Base-by-base conservation (phyloP, 2,888 invertebrate genomes). In the Allygus modestus region DNA sequence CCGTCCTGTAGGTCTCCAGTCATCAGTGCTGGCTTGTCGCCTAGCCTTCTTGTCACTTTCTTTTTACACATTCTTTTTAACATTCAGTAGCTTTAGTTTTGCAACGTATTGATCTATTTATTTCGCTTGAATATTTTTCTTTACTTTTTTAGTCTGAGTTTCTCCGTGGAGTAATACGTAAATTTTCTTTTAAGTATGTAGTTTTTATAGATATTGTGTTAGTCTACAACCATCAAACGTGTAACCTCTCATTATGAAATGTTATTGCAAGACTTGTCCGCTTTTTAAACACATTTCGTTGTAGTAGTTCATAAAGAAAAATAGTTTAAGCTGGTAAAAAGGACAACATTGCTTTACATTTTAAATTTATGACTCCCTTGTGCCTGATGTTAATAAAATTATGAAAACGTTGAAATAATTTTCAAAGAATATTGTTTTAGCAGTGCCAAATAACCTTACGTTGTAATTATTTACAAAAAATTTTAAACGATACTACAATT, bases 101-200 rank as follows among this genome's bases (percentile, higher is more conserved):
- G 65, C 65, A 31, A 65, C 31, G 65, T 65, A 31, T 28, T 65
- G 28, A 65, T 65, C 65, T 65, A 65, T 65, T 65, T 65, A 65
- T 65, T 65, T 65, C 31, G 65, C 65, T 65, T 65, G 15, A 65
- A 12, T 23, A 65, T 28, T 65, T 65, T 31, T 31, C 65, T 31
- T 65, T 65, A 65, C 11, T 54, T 54, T 15, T n/a, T 23, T 54
- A 54, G 11, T 23, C 23, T 54, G 4, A 23, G 20, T 17, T 46
- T 46, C 20, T 54, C 54, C 2, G 1, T 54, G 46, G 46, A 23
- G 20, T 54, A 54, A 23, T 54, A 54, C 20, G 23, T 54, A 7
- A 54, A 15, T 9, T 51, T 23, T 54, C 54, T 20, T 23, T 23
- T 46, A 54, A 5, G 54, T 23, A 54, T 9, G 37, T 46, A 46